phyloP scores from a whole-genome alignment of 1,140 invertebrate genomes.

The Heterodera carotae region DNA sequence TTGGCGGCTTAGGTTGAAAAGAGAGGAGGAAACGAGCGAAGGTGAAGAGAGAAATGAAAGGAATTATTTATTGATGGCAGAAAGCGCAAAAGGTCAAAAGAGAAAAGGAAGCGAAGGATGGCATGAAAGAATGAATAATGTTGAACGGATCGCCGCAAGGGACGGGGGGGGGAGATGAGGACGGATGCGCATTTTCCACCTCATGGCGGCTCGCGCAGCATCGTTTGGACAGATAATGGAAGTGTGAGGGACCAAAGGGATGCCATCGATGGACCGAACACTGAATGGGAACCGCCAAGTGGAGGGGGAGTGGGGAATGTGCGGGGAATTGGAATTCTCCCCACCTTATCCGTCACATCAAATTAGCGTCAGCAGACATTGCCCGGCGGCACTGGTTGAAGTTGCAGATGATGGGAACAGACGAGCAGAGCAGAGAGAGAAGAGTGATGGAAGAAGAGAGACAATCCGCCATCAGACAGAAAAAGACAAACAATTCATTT shows the following conservation, averaged over 20 bases:
- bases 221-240: no score
- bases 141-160: neutral
- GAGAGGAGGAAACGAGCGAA: neutral
- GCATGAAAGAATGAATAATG: no score
- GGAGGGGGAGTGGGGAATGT: neutral
- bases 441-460: neutral
- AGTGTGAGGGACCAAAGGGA: no score
- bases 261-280: neutral
- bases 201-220: no score
- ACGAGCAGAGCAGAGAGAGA: neutral
- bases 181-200: neutral
- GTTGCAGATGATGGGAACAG: neutral
- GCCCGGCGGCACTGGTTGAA: neutral
- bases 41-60: neutral
- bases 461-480: neutral
- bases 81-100: slow-evolving; percentile 14
- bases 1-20: neutral
- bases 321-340: neutral
- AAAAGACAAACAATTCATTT: neutral
- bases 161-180: neutral
- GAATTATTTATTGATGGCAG: slow-evolving; percentile 4
- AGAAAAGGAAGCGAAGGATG: neutral
- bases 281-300: neutral
- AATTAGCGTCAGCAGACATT: slow-evolving; percentile 2
- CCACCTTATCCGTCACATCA: neutral